phyloP scores from a whole-genome alignment of 2,888 invertebrate species.

The Marasmarcha lunaedactyla region DNA sequence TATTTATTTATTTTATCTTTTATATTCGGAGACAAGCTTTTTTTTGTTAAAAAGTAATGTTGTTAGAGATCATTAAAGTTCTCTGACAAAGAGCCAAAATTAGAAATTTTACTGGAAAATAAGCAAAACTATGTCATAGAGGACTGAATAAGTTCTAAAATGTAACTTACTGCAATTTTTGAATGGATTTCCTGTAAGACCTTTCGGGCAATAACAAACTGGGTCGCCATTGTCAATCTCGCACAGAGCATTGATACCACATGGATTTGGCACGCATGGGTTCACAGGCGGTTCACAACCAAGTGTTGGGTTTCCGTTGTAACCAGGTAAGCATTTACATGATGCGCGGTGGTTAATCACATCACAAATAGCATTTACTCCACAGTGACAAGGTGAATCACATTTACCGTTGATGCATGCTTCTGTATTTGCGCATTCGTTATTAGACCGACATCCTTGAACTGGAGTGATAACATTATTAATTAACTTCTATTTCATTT shows the following conservation, averaged over 20 bases:
- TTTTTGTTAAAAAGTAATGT: no score
- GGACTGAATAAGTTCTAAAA: no score
- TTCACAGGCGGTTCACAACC: constrained; percentile 81
- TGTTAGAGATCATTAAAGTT: no score
- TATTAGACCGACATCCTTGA: constrained; percentile 78
- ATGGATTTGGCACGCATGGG: constrained; percentile 88
- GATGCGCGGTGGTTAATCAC: constrained; percentile 82
- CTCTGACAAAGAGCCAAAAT: no score
- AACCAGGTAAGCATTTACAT: constrained; percentile 87
- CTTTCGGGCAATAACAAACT: constrained; percentile 90
- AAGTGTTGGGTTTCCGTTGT: constrained; percentile 79
- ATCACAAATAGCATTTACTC: constrained; percentile 84
- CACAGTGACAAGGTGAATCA: constrained; percentile 82
- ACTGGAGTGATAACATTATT: constrained; percentile 40
- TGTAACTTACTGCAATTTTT: constrained; percentile 91
- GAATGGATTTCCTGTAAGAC: constrained; percentile 91
- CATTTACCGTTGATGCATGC: constrained; percentile 84
- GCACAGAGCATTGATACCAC: constrained; percentile 86
- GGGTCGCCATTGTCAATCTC: constrained; percentile 88
- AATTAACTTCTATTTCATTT: no score
- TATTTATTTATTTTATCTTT: no score
- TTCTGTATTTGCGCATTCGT: constrained; percentile 79
- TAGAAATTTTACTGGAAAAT: no score
- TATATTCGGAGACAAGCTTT: no score
- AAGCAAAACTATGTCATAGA: no score